phyloP scores from a whole-genome alignment of 2,797 vertebrate species.

The Lutjanus argentimaculatus region DNA sequence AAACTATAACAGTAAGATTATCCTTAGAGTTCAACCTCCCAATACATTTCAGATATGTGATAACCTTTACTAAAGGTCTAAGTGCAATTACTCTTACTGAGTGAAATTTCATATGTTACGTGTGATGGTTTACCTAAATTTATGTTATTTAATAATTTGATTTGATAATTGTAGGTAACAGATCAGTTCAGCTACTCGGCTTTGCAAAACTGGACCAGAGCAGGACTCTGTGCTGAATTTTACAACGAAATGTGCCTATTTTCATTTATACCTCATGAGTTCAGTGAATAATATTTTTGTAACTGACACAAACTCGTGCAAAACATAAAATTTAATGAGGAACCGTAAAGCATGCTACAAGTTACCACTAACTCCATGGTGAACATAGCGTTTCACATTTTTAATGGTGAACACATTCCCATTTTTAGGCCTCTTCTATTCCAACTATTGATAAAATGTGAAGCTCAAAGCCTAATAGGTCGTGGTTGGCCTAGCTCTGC shows the following conservation, averaged over 20 bases:
- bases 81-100: neutral
- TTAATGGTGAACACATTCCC: conserved; percentile 58
- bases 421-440: conserved; percentile 52
- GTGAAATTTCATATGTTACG: neutral
- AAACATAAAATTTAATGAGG: conserved; percentile 53
- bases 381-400: conserved; percentile 51
- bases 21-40: neutral
- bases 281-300: conserved; percentile 31
- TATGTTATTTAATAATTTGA: neutral
- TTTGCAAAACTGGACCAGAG: too few relatives aligned
- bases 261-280: conserved; percentile 13
- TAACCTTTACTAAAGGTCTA: neutral
- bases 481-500: conserved; percentile 39
- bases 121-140: neutral
- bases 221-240: too few relatives aligned
- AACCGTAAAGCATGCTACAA: conserved; percentile 44
- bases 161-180: neutral
- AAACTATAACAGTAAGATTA: conserved; percentile 1
- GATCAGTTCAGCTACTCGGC: too few relatives aligned
- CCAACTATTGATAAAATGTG: conserved; percentile 71
- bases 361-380: conserved; percentile 37
- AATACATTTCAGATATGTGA: neutral
- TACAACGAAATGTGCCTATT: conserved; percentile 2
- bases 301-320: conserved; percentile 19
- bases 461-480: conserved; percentile 58